Percentiles rank a stretch among this genome's conserved stretches.
These are phyloP conservation scores for Drosophila atripex DNA, from an alignment of 2,888 invertebrate species.

Conservation along the genomic window DNA sequence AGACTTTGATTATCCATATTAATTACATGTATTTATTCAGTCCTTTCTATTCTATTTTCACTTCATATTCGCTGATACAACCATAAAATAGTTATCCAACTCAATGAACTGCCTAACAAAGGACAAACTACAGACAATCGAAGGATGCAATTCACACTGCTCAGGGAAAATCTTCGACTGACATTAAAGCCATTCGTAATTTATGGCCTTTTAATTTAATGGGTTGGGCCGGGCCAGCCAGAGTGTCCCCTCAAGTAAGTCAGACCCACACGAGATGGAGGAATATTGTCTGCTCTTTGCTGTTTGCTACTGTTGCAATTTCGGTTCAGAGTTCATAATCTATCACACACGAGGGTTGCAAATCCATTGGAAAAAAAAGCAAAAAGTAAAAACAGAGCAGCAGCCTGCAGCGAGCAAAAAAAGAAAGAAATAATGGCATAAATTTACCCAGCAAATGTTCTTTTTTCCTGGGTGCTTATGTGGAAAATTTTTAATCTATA, in stretches of 20 bases:
- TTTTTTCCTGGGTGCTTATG: conserved; percentile 64
- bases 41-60: neutral
- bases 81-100: conserved; percentile 66
- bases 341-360: conserved; percentile 71
- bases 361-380: conserved; percentile 23
- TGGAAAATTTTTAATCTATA: conserved; percentile 77
- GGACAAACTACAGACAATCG: conserved; percentile 47
- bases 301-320: conserved; percentile 63
- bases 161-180: conserved; percentile 69
- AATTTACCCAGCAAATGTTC: conserved; percentile 67
- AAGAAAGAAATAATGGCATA: conserved; percentile 50
- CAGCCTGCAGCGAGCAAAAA: conserved; percentile 6
- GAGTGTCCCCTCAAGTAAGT: conserved; percentile 65
- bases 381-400: conserved; percentile 26
- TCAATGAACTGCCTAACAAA: conserved; percentile 55
- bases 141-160: conserved; percentile 71
- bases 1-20: neutral
- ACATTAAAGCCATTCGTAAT: conserved; percentile 80
- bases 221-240: conserved; percentile 68
- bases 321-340: conserved; percentile 66
- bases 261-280: conserved; percentile 57
- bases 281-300: conserved; percentile 37
- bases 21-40: neutral
- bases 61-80: conserved; percentile 50
- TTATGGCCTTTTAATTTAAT: conserved; percentile 84